Base-by-base conservation (phyloP, 2,888 invertebrate genomes). In the Cataglyphis altisquamis region DNA sequence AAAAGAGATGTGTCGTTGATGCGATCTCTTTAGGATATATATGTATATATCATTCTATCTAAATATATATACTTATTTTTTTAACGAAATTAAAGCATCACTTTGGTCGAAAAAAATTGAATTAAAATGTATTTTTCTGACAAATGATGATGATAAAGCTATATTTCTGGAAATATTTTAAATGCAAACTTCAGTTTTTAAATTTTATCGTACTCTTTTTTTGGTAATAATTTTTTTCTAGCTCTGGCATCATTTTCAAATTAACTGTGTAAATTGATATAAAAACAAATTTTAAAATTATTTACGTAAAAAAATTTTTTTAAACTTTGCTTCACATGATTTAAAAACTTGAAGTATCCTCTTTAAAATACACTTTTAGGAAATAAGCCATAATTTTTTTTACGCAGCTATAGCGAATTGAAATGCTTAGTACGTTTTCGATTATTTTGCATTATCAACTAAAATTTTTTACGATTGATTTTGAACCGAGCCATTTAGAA, bases 1-100 rank as follows among this genome's bases (percentile, higher is more conserved):
- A 9, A 70, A 39, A 41, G 21, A 39, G 32, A 21, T 21, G 21
- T 18, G 21, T 63, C 67, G 55, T 80, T 62, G 66, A 55, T 45
- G 60, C 15, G 6, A n/a, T 60, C 60, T 45, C n/a, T 67, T 52
- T 25, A 68, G 25, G 6, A 39, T 15, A 62, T 32, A 25, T 25
- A 25, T 25, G 25, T 62, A 62, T 62, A 6, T 62, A 32, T 18
- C 62, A 25, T 52, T 52, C 52, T 52, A 52, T 45, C 45, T 45
- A 45, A 45, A 45, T 52, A 48, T 18, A 18, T 48, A 48, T 48
- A n/a, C 2, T n/a, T n/a, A 25, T n/a, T 2, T 52, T 2, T 52
- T 52, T n/a, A n/a, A 52, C n/a, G 6, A 52, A 52, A 52, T 52
- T 52, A n/a, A 52, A 52, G 15, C 15, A 5, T 45, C 15, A 45